Evolutionary conservation across 2,888 invertebrate species (phyloP).

Genomic region (Dasysyrphus albostriatus): DNA sequence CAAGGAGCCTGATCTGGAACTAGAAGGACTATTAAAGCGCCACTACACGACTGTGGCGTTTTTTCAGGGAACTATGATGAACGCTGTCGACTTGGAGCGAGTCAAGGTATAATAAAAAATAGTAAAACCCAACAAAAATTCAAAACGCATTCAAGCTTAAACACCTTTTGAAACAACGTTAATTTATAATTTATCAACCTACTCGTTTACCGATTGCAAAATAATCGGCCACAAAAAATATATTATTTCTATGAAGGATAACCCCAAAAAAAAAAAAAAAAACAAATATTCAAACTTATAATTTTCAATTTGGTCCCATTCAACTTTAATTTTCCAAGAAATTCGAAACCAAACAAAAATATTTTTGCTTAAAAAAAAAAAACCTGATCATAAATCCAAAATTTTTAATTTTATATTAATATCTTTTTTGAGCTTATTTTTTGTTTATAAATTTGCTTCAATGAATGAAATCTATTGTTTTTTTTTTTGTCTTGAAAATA

Average conservation of each 20-base stretch:
- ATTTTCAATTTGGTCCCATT: slow-evolving; percentile 12
- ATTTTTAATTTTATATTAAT: slow-evolving; percentile 19
- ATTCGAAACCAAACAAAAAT: slow-evolving; percentile 4
- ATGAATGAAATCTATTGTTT: slow-evolving; percentile 70
- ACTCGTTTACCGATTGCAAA: slow-evolving; percentile 51
- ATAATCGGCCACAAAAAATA: slow-evolving; percentile 19
- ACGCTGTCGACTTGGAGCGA: slow-evolving; percentile 99
- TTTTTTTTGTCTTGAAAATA: slow-evolving; percentile 65
- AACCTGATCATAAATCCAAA: slow-evolving; percentile 20
- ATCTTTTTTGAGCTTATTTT: slow-evolving; percentile 42
- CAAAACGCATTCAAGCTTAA: slow-evolving; percentile 65
- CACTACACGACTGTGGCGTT: slow-evolving; percentile 99
- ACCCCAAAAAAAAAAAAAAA: slow-evolving; percentile 16
- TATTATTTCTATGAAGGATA: slow-evolving; percentile 18
- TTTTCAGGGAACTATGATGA: slow-evolving; percentile 99
- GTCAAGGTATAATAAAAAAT: slow-evolving; percentile 93
- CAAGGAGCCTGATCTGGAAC: slow-evolving; percentile 99
- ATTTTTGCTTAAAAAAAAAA: slow-evolving; percentile 39
- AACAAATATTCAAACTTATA: not conserved
- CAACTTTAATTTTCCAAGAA: slow-evolving; percentile 11
- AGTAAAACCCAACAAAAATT: slow-evolving; percentile 78
- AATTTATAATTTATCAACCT: slow-evolving; percentile 43
- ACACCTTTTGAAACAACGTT: slow-evolving; percentile 49
- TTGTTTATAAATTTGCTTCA: slow-evolving; percentile 57
- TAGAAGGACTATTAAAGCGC: slow-evolving; percentile 99